These are phyloP conservation scores for Leptopilina syphax DNA, from an alignment of 2,888 invertebrate species.

Conservation along the genomic window DNA sequence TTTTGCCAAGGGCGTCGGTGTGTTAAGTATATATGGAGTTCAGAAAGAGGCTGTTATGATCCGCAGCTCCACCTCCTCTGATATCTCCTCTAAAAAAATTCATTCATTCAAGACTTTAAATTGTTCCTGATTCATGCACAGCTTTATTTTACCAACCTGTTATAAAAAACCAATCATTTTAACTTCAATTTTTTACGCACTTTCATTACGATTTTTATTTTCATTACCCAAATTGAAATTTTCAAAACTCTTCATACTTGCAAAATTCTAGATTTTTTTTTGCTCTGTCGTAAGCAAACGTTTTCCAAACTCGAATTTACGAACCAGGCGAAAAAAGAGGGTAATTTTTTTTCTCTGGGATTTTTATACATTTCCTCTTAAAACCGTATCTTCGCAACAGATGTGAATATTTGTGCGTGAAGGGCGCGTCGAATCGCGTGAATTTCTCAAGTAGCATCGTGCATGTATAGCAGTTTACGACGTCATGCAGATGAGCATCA, in stretches of 20 bases:
- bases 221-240: too few relatives aligned
- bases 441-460: slow-evolving; percentile 37
- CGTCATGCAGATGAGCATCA: slow-evolving; percentile 22
- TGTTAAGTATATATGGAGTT: slow-evolving; percentile 34
- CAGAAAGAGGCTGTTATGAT: slow-evolving; percentile 27
- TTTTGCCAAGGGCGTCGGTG: slow-evolving; percentile 38
- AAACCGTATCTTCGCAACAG: too few relatives aligned
- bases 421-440: slow-evolving; percentile 22
- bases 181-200: too few relatives aligned
- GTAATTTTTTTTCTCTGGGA: too few relatives aligned
- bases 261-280: too few relatives aligned
- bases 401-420: not conserved
- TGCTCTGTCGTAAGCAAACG: too few relatives aligned
- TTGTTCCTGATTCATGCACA: slow-evolving; percentile 18
- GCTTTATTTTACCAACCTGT: not conserved
- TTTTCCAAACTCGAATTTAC: too few relatives aligned
- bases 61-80: slow-evolving; percentile 13
- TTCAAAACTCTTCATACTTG: too few relatives aligned
- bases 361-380: too few relatives aligned
- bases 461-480: slow-evolving; percentile 24
- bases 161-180: not conserved
- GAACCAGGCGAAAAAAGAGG: too few relatives aligned
- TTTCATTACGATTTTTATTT: too few relatives aligned
- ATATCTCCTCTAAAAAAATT: slow-evolving; percentile 29
- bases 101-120: slow-evolving; percentile 36